phyloP scores from a whole-genome alignment of 2,888 invertebrate genomes.

The Scaptomyza parva region DNA sequence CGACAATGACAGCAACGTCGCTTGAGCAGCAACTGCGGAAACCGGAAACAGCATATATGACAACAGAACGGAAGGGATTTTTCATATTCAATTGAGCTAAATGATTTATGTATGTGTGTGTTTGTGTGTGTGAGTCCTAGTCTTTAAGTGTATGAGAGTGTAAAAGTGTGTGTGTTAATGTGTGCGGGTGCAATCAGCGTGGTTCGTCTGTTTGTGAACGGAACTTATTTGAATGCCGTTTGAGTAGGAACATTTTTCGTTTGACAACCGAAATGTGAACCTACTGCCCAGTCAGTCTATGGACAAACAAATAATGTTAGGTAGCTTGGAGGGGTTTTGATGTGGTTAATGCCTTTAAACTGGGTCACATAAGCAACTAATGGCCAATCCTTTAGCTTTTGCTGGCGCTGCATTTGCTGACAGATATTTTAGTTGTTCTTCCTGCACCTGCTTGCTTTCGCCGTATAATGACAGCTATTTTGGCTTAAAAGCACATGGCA shows the following conservation, averaged over 20 bases:
- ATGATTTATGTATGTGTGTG: slow-evolving; percentile 67
- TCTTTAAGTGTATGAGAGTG: slow-evolving; percentile 10
- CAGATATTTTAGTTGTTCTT: too few relatives aligned
- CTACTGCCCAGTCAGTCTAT: not conserved
- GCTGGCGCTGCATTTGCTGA: slow-evolving; percentile 9
- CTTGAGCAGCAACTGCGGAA: slow-evolving; percentile 75
- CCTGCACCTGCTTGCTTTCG: too few relatives aligned
- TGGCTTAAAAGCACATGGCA: slow-evolving; percentile 21
- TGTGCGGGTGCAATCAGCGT: slow-evolving; percentile 62
- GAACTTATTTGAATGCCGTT: slow-evolving; percentile 77
- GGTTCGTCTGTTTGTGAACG: slow-evolving; percentile 61
- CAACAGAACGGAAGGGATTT: slow-evolving; percentile 82
- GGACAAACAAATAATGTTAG: slow-evolving; percentile 8
- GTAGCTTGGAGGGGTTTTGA: not conserved
- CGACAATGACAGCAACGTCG: slow-evolving; percentile 31
- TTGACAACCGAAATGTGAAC: slow-evolving; percentile 56
- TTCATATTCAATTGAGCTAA: slow-evolving; percentile 81
- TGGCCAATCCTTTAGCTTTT: slow-evolving; percentile 13
- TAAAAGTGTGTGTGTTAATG: slow-evolving; percentile 3
- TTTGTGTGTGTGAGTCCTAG: slow-evolving; percentile 7
- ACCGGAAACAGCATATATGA: slow-evolving; percentile 83
- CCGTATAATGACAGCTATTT: too few relatives aligned
- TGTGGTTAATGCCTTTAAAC: slow-evolving; percentile 28
- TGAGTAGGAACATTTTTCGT: slow-evolving; percentile 58
- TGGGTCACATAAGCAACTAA: slow-evolving; percentile 46